Evolutionary conservation across 2,888 invertebrate genomes (phyloP).

Genomic region (Scaptomyza parva): DNA sequence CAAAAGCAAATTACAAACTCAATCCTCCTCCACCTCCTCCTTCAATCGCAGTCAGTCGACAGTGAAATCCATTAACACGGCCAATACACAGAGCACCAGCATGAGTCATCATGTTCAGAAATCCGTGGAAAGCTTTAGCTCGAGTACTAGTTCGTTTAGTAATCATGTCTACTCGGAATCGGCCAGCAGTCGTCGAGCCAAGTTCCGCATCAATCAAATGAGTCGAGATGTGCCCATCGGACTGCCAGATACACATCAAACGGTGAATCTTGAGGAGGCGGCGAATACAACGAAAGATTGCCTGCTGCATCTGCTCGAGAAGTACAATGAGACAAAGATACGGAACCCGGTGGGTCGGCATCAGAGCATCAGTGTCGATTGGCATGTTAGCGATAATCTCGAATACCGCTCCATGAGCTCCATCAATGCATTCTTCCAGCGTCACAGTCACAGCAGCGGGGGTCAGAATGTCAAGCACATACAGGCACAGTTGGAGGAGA

Average conservation of each 20-base stretch:
- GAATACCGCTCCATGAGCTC: conserved; percentile 93
- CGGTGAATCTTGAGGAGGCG: conserved; percentile 86
- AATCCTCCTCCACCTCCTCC: conserved; percentile 14
- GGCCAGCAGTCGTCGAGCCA: conserved; percentile 86
- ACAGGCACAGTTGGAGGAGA: conserved; percentile 83
- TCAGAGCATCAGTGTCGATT: conserved; percentile 91
- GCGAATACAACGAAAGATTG: conserved; percentile 91
- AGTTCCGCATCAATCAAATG: conserved; percentile 88
- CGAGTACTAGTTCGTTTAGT: conserved; percentile 16
- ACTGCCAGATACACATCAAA: conserved; percentile 87
- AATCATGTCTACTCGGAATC: conserved; percentile 66
- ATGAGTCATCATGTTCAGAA: conserved; percentile 44
- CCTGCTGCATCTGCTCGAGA: conserved; percentile 90
- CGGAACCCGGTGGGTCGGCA: conserved; percentile 86
- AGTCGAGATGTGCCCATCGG: conserved; percentile 91
- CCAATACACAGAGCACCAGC: conserved; percentile 47
- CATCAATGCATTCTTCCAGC: conserved; percentile 91
- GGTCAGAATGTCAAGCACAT: conserved; percentile 82
- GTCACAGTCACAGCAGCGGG: conserved; percentile 85
- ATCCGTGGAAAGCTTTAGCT: conserved; percentile 45
- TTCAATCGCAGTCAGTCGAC: conserved; percentile 44
- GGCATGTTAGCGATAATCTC: conserved; percentile 90
- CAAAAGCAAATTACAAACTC: conserved; percentile 42
- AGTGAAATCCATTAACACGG: conserved; percentile 55
- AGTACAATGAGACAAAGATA: conserved; percentile 88